Percentiles rank a stretch among this genome's conserved stretches.
phyloP scores from a whole-genome alignment of 2,888 invertebrate species.

The Platycnemis pennipes region DNA sequence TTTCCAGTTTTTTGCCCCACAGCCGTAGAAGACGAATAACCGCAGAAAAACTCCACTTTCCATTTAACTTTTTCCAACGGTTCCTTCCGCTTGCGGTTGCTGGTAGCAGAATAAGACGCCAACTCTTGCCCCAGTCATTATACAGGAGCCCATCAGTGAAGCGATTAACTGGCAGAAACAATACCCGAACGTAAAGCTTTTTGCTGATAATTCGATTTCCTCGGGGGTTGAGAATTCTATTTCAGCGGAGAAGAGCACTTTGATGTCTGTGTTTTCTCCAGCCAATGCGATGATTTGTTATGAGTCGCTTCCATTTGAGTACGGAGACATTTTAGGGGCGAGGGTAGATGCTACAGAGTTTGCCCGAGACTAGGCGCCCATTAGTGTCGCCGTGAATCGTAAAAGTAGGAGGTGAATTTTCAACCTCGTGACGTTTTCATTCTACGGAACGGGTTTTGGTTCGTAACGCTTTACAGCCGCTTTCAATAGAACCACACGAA shows the following conservation, averaged over 20 bases:
- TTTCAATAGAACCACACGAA: not conserved
- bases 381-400: not conserved
- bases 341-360: not conserved
- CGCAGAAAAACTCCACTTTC: not conserved
- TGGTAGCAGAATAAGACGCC: not conserved
- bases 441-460: not conserved
- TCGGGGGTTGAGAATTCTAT: not conserved
- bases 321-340: not conserved
- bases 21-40: not conserved
- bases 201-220: not conserved
- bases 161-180: not conserved
- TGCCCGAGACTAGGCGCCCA: not conserved
- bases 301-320: not conserved
- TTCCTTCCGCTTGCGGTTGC: not conserved
- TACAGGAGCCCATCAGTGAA: not conserved
- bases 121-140: not conserved
- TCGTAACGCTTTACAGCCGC: not conserved
- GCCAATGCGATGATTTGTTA: not conserved
- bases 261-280: not conserved
- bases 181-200: not conserved
- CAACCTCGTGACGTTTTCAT: not conserved
- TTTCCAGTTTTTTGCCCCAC: not conserved
- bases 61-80: not conserved
- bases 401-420: not conserved
- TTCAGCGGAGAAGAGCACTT: not conserved